Percentiles rank a stretch among this genome's conserved stretches.
phyloP scores from a whole-genome alignment of 2,797 vertebrate genomes.

The Sardinella longiceps region DNA sequence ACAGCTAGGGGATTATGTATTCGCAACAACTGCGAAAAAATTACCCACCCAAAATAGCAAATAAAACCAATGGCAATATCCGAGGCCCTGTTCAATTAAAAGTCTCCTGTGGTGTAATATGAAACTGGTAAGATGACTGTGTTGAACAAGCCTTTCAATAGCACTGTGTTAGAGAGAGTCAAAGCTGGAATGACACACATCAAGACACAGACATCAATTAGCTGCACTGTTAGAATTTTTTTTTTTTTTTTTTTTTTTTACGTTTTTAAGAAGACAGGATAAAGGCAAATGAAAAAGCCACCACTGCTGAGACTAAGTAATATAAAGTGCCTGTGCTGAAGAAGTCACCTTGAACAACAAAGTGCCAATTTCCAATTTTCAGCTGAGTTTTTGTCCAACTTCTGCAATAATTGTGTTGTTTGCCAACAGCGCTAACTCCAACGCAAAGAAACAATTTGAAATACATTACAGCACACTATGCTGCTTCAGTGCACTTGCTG shows the following conservation, averaged over 20 bases:
- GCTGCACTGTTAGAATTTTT: background rate
- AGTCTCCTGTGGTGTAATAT: background rate
- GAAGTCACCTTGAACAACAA: constrained; percentile 22
- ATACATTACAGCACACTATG: background rate
- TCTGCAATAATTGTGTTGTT: background rate
- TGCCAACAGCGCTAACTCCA: background rate
- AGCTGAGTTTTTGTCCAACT: background rate
- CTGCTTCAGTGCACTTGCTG: background rate
- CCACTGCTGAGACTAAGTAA: background rate
- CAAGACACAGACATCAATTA: constrained; percentile 5
- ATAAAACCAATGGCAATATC: background rate
- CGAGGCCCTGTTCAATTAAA: background rate
- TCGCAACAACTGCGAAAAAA: too few species aligned
- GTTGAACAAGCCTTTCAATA: background rate
- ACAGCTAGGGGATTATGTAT: background rate
- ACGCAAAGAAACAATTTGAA: background rate
- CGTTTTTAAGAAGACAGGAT: background rate
- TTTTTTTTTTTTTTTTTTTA: background rate
- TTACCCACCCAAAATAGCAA: background rate
- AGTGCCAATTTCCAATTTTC: background rate
- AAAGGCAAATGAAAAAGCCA: background rate
- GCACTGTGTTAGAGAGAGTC: background rate
- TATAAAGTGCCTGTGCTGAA: background rate
- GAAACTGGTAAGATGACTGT: background rate
- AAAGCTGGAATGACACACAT: background rate